phyloP scores from a whole-genome alignment of 2,113 vertebrate genomes.

The Ornithorhynchus anatinus region DNA sequence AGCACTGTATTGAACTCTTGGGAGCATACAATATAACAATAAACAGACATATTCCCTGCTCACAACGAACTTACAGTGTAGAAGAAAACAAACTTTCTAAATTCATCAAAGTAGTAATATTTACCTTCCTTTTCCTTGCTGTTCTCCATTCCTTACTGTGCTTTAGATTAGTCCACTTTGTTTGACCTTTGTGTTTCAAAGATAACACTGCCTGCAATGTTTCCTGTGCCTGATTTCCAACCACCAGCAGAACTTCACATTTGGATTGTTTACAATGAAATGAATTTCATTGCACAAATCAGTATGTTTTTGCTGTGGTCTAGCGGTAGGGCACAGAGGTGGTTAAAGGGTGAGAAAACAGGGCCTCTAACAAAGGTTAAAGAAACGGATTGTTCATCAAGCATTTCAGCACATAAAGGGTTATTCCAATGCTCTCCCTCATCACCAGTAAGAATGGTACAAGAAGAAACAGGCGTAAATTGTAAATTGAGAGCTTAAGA shows the following conservation, averaged over 20 bases:
- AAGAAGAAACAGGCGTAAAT: background rate
- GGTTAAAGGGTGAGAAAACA: background rate
- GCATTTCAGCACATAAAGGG: background rate
- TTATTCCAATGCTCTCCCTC: background rate
- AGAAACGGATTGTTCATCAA: background rate
- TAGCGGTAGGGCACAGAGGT: background rate
- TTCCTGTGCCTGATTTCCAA: background rate
- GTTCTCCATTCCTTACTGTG: conserved; percentile 15
- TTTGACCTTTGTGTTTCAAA: background rate
- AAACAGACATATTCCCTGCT: too few relatives aligned
- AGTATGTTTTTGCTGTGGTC: background rate
- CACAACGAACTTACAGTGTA: too few relatives aligned
- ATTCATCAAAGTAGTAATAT: too few relatives aligned
- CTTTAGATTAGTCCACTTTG: background rate
- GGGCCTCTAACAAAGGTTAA: background rate
- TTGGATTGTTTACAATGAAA: background rate
- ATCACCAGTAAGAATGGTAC: background rate
- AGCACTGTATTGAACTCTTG: too few relatives aligned
- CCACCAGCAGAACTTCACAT: background rate
- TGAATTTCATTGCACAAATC: background rate
- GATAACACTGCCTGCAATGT: background rate
- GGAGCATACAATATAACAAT: too few relatives aligned
- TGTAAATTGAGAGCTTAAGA: background rate
- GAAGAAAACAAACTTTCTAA: too few relatives aligned
- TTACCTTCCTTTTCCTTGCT: too few relatives aligned